Base-by-base conservation (phyloP, 2,888 invertebrate species). In the Tolmerus cingulatus region DNA sequence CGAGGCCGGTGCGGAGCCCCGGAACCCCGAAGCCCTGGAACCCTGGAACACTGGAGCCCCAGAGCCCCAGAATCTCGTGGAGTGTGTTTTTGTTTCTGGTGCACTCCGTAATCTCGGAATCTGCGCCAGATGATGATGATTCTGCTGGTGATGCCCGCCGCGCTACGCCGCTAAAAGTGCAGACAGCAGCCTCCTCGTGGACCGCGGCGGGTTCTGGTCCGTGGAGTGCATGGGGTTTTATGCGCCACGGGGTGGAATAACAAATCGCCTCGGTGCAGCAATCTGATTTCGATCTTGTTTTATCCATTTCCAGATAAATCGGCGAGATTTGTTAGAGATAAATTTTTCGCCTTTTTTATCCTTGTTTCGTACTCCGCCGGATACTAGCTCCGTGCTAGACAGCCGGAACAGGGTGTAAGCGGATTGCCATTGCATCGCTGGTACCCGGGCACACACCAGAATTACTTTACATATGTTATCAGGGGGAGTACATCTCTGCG, bases 221-320 rank as follows among this genome's bases (percentile, higher is more conserved):
- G 57, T 8, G 19, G 66, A 23, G 27, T 57, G 57, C 57, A 27
- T 19, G 12, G 23, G 19, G 27, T 12, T 27, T 27, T 27, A 34
- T 77, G 30, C 40, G 51, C 84, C 74, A 74, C 46, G 74, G 85
- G 85, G 85, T 74, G 74, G 74, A 85, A 85, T 85, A 85, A 85
- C 85, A 85, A 85, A 85, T 85, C 85, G 27, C 74, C 74, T 85
- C 37, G 66, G 66, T 84, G 40, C 82, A 66, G 66, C 66, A 66
- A 84, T 84, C 82, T 85, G 85, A 85, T 74, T 85, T 85, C 85
- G 85, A 85, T 85, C 85, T 85, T 43, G 85, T 85, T 85, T 74
- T 85, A 51, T 85, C 46, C 46, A 74, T 74, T 85, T 74, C 46
- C 46, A 85, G 85, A 85, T 85, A 85, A 85, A 85, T 85, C 74